Percentiles rank a stretch among this genome's conserved stretches.
Evolutionary conservation across 2,113 vertebrate genomes (phyloP).

Genomic region (Pelecanus crispus): DNA sequence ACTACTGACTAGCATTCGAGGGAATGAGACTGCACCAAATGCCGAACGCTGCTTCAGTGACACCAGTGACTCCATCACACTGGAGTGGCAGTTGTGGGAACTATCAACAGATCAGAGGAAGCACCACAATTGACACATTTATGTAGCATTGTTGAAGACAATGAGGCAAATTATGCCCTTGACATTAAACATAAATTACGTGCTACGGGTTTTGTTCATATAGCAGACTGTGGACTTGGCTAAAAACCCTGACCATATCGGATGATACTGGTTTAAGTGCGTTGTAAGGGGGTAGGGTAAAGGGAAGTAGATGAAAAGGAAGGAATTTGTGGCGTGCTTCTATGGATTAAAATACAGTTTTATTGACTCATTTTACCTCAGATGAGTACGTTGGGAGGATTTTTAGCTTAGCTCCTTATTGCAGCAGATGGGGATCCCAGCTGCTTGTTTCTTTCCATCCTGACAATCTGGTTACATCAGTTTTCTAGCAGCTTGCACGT

Average conservation of each 20-base stretch:
- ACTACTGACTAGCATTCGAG: neutral
- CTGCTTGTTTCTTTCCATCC: conserved; percentile 53
- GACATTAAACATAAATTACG: neutral
- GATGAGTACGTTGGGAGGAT: conserved; percentile 10
- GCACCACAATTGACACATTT: neutral
- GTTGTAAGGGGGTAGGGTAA: neutral
- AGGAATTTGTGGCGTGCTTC: neutral
- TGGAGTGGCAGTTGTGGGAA: neutral
- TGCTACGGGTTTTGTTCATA: neutral
- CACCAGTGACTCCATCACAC: neutral
- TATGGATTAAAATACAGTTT: neutral
- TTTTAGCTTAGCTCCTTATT: conserved; percentile 49
- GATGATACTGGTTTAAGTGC: neutral
- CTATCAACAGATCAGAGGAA: neutral
- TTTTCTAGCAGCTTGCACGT: conserved; percentile 39
- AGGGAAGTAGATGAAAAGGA: neutral
- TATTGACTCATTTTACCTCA: conserved; percentile 49
- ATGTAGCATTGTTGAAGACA: neutral
- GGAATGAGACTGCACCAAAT: neutral
- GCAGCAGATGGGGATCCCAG: conserved; percentile 63
- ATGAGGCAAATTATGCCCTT: neutral
- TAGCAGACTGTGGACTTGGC: neutral
- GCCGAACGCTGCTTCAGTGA: neutral
- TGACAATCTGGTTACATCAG: conserved; percentile 61
- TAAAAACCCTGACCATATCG: neutral